Evolutionary conservation across 2,113 vertebrate genomes (phyloP), one percentile per base, ranked within the genome.

Genomic region (Okapia johnstoni): DNA sequence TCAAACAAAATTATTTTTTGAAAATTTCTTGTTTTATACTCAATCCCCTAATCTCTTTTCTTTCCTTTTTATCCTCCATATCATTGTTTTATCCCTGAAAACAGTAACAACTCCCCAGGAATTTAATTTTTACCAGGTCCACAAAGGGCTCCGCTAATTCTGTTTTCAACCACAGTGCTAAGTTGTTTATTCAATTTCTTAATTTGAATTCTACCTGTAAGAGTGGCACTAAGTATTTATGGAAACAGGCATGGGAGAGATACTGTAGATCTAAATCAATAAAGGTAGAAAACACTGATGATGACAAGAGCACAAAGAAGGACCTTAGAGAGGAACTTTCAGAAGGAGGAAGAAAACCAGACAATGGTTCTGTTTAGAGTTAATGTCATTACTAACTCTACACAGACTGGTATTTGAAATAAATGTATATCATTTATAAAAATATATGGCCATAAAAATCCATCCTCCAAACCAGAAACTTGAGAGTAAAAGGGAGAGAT

Each of bases 21-120:
- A 76, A 48, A 92, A 85, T 80, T 17, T 77, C 36, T 33, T 85
- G 3, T 30, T 96, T 48, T 96, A 33, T 87, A 5, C 25, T 28
- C 55, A 54, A 16, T 61, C 50, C n/a, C 43, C 40, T 9, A 84
- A 61, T 63, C 28, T 77, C 28, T 93, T 89, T 81, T 57, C 86
- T 36, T 94, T 96, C 57, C 55, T 84, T 91, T 96, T 60, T 89
- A 93, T 73, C 43, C 21, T 76, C 93, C 36, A 93, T 43, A 70
- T 94, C 52, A 63, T 13, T 63, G 5, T 26, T 83, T 83, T 3
- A 40, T 76, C 40, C 17, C 23, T 85, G 21, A 55, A 96, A 98
- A 91, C 12, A 80, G 52, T 16, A 88, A 11, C 36, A 93, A 91
- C 10, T 70, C 2, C 77, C 28, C 8, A 93, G 63, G 95, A 94